Conservation (phyloP, 2,888 invertebrate species). For the Biston stratarius region DNA sequence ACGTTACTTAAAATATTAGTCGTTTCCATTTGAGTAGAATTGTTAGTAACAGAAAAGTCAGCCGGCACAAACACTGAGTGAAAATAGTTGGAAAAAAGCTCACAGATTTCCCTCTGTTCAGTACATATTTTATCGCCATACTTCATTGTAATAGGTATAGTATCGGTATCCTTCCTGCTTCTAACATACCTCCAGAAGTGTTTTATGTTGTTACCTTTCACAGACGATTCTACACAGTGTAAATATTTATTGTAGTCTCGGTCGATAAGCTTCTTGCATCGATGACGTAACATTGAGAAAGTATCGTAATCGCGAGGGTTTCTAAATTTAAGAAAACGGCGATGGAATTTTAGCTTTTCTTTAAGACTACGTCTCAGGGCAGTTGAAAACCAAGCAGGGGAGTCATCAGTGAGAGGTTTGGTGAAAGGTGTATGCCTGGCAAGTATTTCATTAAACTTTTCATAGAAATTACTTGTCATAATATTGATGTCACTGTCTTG, state of each 20-base stretch:
- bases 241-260: background rate
- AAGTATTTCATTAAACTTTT: background rate
- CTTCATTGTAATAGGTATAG: background rate
- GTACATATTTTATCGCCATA: background rate
- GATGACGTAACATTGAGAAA: background rate
- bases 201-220: background rate
- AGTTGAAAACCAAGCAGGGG: background rate
- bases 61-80: background rate
- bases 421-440: background rate
- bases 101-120: background rate
- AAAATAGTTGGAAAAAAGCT: background rate
- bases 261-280: background rate
- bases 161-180: background rate
- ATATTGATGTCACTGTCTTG: background rate
- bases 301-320: background rate
- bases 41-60: background rate
- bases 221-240: background rate
- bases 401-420: background rate
- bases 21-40: background rate
- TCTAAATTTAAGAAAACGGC: background rate
- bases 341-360: background rate
- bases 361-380: background rate
- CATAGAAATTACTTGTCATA: background rate
- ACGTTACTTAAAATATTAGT: background rate
- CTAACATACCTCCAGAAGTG: background rate